Percentiles rank a stretch among this genome's conserved stretches.
phyloP scores from a whole-genome alignment of 2,888 invertebrate genomes.

The Vanessa cardui region DNA sequence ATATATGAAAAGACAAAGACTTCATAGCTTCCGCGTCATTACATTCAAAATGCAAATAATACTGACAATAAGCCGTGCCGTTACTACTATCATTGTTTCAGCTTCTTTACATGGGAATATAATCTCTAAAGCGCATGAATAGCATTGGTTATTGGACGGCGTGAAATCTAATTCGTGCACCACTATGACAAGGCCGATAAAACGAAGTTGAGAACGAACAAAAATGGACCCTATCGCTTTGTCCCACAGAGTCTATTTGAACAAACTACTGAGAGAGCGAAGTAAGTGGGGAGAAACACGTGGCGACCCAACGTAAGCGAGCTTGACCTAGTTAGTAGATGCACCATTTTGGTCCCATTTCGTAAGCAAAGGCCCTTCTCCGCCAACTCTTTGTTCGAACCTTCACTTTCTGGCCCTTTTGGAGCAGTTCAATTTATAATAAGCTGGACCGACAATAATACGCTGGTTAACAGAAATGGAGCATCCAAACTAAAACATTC shows the following conservation, averaged over 20 bases:
- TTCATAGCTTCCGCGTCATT: slow-evolving; percentile 45
- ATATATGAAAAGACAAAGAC: slow-evolving; percentile 40
- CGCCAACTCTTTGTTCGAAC: slow-evolving; percentile 49
- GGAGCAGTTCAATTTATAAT: slow-evolving; percentile 7
- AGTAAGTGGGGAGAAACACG: slow-evolving; percentile 61
- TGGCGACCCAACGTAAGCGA: slow-evolving; percentile 70
- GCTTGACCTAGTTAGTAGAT: slow-evolving; percentile 79
- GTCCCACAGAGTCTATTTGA: slow-evolving; percentile 44
- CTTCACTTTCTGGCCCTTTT: slow-evolving; percentile 39
- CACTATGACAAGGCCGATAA: slow-evolving; percentile 61
- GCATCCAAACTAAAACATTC: background rate
- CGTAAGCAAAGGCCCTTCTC: slow-evolving; percentile 66
- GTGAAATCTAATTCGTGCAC: slow-evolving; percentile 53
- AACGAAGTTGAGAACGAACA: slow-evolving; percentile 37
- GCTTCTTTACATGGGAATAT: slow-evolving; percentile 37
- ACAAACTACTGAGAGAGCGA: slow-evolving; percentile 40
- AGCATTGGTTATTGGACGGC: slow-evolving; percentile 49
- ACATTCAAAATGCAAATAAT: slow-evolving; percentile 52
- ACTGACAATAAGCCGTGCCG: slow-evolving; percentile 45
- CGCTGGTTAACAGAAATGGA: background rate
- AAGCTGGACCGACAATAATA: background rate
- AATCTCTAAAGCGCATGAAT: slow-evolving; percentile 42
- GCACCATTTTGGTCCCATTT: slow-evolving; percentile 76
- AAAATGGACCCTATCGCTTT: slow-evolving; percentile 53
- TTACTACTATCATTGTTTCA: slow-evolving; percentile 51